Conservation (phyloP, 2,888 invertebrate genomes). For the Azorinus chamasolen region DNA sequence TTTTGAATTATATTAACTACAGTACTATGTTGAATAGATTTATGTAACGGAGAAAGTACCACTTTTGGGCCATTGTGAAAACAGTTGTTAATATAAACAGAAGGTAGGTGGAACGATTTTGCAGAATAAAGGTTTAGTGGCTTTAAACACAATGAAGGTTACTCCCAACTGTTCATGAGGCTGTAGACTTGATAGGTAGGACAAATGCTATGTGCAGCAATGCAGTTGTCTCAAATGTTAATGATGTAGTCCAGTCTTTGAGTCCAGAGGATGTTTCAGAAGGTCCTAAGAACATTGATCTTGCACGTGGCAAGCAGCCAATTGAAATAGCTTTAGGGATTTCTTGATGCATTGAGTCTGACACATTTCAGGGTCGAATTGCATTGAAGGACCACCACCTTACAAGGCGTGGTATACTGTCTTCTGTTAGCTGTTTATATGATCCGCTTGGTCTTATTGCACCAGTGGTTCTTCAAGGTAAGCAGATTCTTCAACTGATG, state of each 20-base stretch:
- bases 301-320: constrained; percentile 36
- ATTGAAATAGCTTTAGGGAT: constrained; percentile 60
- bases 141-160: no score
- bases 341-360: constrained; percentile 61
- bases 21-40: no score
- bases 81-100: no score
- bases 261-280: constrained; percentile 43
- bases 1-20: no score
- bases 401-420: constrained; percentile 57
- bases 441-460: constrained; percentile 68
- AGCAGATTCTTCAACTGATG: constrained; percentile 63
- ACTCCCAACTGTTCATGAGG: constrained; percentile 39
- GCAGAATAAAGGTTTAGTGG: no score
- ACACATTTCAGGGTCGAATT: constrained; percentile 58
- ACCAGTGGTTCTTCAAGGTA: constrained; percentile 57
- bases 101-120: no score
- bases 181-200: constrained; percentile 37
- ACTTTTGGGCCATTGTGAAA: no score
- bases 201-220: constrained; percentile 47
- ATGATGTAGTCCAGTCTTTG: constrained; percentile 49
- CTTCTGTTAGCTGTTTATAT: constrained; percentile 58
- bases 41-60: no score
- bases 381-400: constrained; percentile 41
- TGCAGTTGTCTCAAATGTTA: constrained; percentile 64
- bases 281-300: constrained; percentile 20